Evolutionary conservation across 2,113 vertebrate species (phyloP).

Genomic region (Misgurnus anguillicaudatus): DNA sequence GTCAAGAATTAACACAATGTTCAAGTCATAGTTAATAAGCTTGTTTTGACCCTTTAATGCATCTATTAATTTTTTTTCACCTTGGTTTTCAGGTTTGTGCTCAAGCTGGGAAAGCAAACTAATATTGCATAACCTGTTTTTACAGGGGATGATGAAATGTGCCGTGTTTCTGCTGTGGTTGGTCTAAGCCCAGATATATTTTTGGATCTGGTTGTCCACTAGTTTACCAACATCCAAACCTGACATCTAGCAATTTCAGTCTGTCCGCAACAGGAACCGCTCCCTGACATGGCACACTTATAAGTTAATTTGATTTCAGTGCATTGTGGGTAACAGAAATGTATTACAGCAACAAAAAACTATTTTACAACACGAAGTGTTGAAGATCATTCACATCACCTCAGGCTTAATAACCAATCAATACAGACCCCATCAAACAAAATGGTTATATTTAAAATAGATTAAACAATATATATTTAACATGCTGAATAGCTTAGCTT

Average conservation of each 20-base stretch:
- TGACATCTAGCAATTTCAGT: not conserved
- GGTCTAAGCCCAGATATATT: slow-evolving; percentile 12
- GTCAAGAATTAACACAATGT: slow-evolving; percentile 24
- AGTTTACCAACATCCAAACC: not conserved
- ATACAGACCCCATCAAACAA: not conserved
- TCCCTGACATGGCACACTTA: not conserved
- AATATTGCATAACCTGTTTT: slow-evolving; percentile 41
- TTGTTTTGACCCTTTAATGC: slow-evolving; percentile 45
- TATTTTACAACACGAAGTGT: not conserved
- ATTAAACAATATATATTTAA: not conserved
- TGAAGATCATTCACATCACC: not conserved
- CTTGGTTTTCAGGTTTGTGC: slow-evolving; percentile 1
- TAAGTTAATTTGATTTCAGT: not conserved
- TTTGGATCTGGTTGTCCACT: not conserved
- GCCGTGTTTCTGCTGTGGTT: not conserved
- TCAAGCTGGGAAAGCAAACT: slow-evolving; percentile 28
- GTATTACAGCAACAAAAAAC: not conserved
- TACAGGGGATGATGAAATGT: slow-evolving; percentile 10
- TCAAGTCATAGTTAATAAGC: slow-evolving; percentile 26
- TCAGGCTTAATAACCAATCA: not conserved
- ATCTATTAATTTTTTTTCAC: not conserved
- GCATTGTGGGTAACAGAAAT: slow-evolving; percentile 11
- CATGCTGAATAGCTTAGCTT: too few relatives aligned
- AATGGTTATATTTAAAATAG: not conserved
- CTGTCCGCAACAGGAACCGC: not conserved